Evolutionary conservation across 2,797 vertebrate species (phyloP).

Genomic region (Characodon lateralis): DNA sequence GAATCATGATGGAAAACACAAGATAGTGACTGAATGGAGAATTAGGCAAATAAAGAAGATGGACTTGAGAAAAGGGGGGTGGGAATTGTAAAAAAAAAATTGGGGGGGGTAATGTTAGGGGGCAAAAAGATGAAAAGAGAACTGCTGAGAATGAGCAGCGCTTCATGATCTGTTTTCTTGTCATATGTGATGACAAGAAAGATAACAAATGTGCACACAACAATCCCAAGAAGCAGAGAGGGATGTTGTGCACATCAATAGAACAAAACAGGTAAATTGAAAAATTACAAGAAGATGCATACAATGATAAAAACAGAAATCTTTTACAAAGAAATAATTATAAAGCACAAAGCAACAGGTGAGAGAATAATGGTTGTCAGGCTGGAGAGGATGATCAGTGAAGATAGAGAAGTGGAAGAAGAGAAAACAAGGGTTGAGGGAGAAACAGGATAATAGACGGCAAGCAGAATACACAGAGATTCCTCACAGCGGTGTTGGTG

Average conservation of each 20-base stretch:
- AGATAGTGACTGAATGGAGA: constrained; percentile 32
- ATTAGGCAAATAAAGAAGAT: constrained; percentile 43
- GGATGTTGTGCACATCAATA: background rate
- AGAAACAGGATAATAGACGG: constrained; percentile 60
- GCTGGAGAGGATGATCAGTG: constrained; percentile 36
- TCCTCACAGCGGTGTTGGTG: constrained; percentile 67
- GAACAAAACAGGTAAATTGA: constrained; percentile 15
- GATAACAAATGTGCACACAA: background rate
- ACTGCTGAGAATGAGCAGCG: background rate
- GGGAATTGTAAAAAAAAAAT: constrained; percentile 1
- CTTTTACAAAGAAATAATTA: constrained; percentile 2
- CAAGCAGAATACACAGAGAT: constrained; percentile 58
- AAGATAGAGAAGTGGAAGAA: constrained; percentile 35
- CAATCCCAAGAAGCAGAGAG: constrained; percentile 3
- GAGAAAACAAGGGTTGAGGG: constrained; percentile 17
- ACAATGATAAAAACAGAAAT: background rate
- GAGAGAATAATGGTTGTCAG: constrained; percentile 16
- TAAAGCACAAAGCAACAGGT: constrained; percentile 52
- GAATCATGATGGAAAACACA: constrained; percentile 22
- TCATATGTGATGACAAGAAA: background rate
- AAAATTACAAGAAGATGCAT: constrained; percentile 6
- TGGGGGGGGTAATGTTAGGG: background rate
- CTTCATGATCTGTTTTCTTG: background rate
- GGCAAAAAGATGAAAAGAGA: constrained; percentile 7
- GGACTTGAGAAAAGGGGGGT: constrained; percentile 20